These are phyloP conservation scores for Chaetura pelagica DNA, from an alignment of 2,113 vertebrate genomes.

Conservation along the genomic window DNA sequence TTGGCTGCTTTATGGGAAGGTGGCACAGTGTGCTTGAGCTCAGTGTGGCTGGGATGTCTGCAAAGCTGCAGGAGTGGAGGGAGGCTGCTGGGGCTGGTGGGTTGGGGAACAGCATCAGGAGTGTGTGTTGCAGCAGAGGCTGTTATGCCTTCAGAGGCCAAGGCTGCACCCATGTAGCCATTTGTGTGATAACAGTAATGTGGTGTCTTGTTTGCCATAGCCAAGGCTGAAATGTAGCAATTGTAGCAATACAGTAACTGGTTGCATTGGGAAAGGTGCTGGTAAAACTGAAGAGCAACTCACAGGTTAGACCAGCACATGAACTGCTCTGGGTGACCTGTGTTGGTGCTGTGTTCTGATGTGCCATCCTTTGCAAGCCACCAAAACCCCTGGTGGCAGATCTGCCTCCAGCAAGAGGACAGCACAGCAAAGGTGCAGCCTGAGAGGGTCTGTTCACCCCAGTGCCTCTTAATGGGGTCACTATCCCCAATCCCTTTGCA, in stretches of 20 bases:
- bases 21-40: background rate
- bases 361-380: background rate
- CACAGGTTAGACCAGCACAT: accelerated
- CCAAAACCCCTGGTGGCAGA: background rate
- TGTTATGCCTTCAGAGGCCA: accelerated
- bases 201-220: no score
- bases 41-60: accelerated
- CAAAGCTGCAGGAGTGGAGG: background rate
- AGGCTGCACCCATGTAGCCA: accelerated
- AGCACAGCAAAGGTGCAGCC: background rate
- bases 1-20: background rate
- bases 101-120: background rate
- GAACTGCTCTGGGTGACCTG: background rate
- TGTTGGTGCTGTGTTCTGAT: background rate
- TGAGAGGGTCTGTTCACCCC: no score
- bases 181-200: background rate
- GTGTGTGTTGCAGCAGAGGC: accelerated
- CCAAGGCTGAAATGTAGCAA: background rate
- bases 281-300: background rate
- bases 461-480: accelerated
- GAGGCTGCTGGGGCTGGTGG: accelerated
- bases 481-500: background rate
- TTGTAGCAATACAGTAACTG: background rate
- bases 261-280: background rate
- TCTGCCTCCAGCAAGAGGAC: background rate